Base-by-base conservation (phyloP, 1,140 invertebrate species). In the Drosophila pandora region DNA sequence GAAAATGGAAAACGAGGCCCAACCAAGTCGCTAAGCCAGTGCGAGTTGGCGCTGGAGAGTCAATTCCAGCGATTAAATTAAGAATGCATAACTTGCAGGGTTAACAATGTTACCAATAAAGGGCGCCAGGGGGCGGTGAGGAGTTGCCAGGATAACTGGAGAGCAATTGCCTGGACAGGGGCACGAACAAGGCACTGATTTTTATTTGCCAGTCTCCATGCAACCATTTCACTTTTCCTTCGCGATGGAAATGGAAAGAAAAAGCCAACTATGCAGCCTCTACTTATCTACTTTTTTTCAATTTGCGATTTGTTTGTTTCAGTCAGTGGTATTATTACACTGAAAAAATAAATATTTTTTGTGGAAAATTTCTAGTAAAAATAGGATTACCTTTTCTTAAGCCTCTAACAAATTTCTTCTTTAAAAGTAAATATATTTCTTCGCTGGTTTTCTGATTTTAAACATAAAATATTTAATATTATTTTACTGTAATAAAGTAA, bases 21-120 rank as follows among this genome's bases (percentile, higher is more conserved):
- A 17, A 17, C 25, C 58, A 21, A 25, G 28, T 45, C 49, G 61
- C 59, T 87, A 82, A 87, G 79, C 53, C 71, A 49, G 59, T 43
- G 61, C 58, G 47, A 73, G 67, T 56, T 70, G 75, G 67, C 59
- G 76, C 68, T 68, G 71, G 83, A 83, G 84, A 88, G 83, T 88
- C 83, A 88, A 88, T 88, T 88, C 69, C 76, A 79, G 79, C 83
- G 84, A 88, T 88, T 88, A 88, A 88, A 88, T 88, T 88, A 88
- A 88, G 79, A 88, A 88, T 88, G 83, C 83, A 88, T 88, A 88
- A 88, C 83, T 88, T 89, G 68, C 79, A 61, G 76, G 84, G 79
- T 83, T 88, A 88, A 87, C 83, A 89, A 62, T 76, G 79, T 79
- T 70, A 37, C 62, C 57, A 22, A 41, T 32, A n/a, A 43, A 28